These are phyloP conservation scores for Mimachlamys varia DNA, from an alignment of 2,888 invertebrate genomes.

Conservation along the genomic window DNA sequence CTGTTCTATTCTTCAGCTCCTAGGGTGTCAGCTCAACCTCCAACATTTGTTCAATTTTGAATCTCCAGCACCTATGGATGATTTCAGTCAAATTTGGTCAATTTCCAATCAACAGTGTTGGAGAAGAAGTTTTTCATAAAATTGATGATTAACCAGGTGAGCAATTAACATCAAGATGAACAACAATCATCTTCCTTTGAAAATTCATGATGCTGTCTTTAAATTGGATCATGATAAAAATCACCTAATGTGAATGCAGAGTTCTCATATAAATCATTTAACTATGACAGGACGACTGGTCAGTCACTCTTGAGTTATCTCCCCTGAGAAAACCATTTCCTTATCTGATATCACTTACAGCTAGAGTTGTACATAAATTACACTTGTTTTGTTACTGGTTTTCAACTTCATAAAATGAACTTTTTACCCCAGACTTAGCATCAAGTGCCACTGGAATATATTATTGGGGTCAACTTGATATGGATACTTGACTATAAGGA, in stretches of 20 bases:
- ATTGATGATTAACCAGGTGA: too few relatives aligned
- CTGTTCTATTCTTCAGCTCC: too few relatives aligned
- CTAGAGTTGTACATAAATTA: neutral
- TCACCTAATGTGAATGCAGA: neutral
- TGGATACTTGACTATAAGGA: neutral
- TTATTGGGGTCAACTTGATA: neutral
- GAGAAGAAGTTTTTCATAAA: too few relatives aligned
- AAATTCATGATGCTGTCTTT: neutral
- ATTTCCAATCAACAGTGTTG: too few relatives aligned
- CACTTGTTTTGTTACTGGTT: conserved; percentile 12
- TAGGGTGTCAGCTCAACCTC: too few relatives aligned
- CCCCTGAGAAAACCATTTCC: neutral
- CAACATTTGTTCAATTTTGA: too few relatives aligned
- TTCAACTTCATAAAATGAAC: neutral
- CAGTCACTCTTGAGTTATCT: neutral
- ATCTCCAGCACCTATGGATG: too few relatives aligned
- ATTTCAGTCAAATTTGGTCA: too few relatives aligned
- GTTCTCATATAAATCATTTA: neutral
- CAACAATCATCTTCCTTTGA: too few relatives aligned
- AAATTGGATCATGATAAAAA: neutral
- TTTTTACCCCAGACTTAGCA: neutral
- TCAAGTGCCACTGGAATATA: conserved; percentile 19
- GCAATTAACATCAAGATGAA: too few relatives aligned
- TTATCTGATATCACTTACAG: neutral
- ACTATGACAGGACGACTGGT: neutral